phyloP scores from a whole-genome alignment of 2,888 invertebrate genomes.

The Zhengitettix transpicula region DNA sequence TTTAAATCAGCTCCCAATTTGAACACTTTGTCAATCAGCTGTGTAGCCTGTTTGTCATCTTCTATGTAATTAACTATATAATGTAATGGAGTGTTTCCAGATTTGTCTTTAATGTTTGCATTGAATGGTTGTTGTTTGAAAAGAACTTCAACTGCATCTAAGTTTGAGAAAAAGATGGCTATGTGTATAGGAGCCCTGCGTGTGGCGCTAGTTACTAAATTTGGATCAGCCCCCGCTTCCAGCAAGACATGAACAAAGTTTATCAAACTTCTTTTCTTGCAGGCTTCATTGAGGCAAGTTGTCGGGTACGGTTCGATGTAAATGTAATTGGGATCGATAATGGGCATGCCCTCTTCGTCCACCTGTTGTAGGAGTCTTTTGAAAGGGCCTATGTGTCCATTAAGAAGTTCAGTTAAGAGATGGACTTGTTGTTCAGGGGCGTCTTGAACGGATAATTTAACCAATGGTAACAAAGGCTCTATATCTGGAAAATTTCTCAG shows the following conservation, averaged over 20 bases:
- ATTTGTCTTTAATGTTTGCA: conserved; percentile 1
- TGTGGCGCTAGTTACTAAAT: not conserved
- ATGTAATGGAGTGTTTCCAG: conserved; percentile 2
- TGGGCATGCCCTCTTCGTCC: not conserved
- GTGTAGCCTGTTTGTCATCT: not conserved
- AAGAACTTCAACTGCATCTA: not conserved
- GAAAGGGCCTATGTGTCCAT: not conserved
- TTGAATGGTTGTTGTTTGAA: not conserved
- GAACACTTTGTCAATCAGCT: too few species aligned
- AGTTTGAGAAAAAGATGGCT: not conserved
- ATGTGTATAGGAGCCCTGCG: not conserved
- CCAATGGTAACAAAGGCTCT: too few species aligned
- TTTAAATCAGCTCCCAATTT: too few species aligned
- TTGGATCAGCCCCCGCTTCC: not conserved
- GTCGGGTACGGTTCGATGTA: conserved; percentile 1
- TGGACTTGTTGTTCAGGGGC: not conserved
- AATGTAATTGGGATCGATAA: conserved; percentile 1
- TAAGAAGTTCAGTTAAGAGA: not conserved
- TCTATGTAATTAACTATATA: not conserved
- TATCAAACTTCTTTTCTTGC: not conserved
- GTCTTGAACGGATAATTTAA: too few species aligned
- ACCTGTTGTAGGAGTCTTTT: not conserved
- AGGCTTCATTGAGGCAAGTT: conserved; percentile 1
- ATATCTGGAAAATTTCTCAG: not conserved
- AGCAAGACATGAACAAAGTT: not conserved